Evolutionary conservation across 2,888 invertebrate genomes (phyloP).

Genomic region (Sylvicola cinctus): DNA sequence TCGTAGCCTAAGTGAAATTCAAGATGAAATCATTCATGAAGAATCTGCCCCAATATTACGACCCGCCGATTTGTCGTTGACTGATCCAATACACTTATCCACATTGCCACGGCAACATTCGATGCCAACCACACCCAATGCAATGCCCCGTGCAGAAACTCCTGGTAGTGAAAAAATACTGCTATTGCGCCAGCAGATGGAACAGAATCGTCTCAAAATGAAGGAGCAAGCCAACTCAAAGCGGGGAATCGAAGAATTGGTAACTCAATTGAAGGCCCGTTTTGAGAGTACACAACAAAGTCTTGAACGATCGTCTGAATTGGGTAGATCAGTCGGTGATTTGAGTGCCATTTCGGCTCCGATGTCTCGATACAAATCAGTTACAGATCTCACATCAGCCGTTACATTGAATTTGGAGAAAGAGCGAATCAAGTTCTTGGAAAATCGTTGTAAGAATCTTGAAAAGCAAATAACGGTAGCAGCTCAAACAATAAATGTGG

Average conservation of each 20-base stretch:
- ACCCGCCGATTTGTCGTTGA: no score
- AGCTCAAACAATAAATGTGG: background rate
- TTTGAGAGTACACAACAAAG: slow-evolving; percentile 29
- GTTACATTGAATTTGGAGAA: slow-evolving; percentile 15
- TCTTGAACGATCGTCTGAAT: slow-evolving; percentile 16
- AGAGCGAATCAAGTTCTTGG: slow-evolving; percentile 19
- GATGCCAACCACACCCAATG: background rate
- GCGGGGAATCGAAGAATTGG: slow-evolving; percentile 30
- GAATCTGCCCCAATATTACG: no score
- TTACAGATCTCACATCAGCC: slow-evolving; percentile 16
- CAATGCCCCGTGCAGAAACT: slow-evolving; percentile 13
- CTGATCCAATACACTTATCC: no score
- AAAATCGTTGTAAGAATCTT: slow-evolving; percentile 18
- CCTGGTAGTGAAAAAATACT: slow-evolving; percentile 30
- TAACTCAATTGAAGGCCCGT: slow-evolving; percentile 30
- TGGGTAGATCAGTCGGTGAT: slow-evolving; percentile 24
- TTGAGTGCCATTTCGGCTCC: slow-evolving; percentile 12
- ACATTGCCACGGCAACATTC: background rate
- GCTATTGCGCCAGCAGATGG: slow-evolving; percentile 30
- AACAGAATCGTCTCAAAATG: slow-evolving; percentile 30
- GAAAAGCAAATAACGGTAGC: slow-evolving; percentile 4
- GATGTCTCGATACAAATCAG: slow-evolving; percentile 17
- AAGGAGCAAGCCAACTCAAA: slow-evolving; percentile 31
- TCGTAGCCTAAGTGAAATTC: background rate
- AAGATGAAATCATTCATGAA: no score